Evolutionary conservation across 2,113 vertebrate genomes (phyloP).

Genomic region (Prinia subflava): DNA sequence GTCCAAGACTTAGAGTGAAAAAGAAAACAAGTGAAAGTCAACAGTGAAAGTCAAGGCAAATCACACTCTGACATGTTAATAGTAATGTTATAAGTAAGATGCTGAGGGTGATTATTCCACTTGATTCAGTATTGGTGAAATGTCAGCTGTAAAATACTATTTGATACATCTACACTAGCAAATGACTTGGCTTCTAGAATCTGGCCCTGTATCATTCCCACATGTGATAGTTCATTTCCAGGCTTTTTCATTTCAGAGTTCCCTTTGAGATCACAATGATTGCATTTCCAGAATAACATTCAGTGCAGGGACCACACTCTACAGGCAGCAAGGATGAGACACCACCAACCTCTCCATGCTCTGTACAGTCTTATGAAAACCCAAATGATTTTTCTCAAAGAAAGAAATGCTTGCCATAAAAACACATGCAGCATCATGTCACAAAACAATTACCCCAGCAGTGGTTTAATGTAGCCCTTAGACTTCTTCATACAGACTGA

Average conservation of each 20-base stretch:
- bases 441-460: not conserved
- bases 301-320: not conserved
- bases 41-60: constrained; percentile 22
- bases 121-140: constrained; percentile 46
- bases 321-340: not conserved
- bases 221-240: not conserved
- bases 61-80: constrained; percentile 21
- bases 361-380: not conserved
- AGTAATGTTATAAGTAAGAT: constrained; percentile 2
- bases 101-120: not conserved
- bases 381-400: not conserved
- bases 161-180: not conserved
- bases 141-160: constrained; percentile 30
- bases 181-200: not conserved
- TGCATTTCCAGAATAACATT: not conserved
- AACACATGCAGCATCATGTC: not conserved
- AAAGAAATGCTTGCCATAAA: not conserved
- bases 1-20: not conserved
- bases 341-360: not conserved
- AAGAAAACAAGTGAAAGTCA: constrained; percentile 7
- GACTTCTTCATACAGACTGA: not conserved
- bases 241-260: not conserved
- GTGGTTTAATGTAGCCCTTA: not conserved
- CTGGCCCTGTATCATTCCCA: not conserved
- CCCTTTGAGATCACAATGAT: not conserved